phyloP scores from a whole-genome alignment of 2,797 vertebrate genomes.

The Mallotus villosus region DNA sequence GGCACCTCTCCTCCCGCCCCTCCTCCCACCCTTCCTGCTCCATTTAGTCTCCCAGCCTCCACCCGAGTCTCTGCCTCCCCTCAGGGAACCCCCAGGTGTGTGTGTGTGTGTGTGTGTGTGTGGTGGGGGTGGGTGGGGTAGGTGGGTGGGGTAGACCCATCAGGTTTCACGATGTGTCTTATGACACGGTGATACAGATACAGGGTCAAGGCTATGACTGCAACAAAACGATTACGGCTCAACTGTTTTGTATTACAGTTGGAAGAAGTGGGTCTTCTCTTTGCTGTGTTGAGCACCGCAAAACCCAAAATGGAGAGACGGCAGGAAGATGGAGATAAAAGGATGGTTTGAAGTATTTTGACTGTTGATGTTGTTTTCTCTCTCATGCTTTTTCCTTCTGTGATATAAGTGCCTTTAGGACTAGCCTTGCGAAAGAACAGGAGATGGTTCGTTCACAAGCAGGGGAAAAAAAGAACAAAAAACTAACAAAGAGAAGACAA shows the following conservation, averaged over 20 bases:
- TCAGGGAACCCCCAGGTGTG: too few species aligned
- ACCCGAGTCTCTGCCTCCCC: too few species aligned
- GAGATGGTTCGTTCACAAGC: slow-evolving; percentile 44
- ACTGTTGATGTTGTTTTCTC: slow-evolving; percentile 53
- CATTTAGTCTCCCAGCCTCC: neutral
- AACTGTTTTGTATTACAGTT: too few species aligned
- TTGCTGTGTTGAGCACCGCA: slow-evolving; percentile 82
- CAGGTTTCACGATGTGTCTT: too few species aligned
- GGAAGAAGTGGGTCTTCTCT: slow-evolving; percentile 1
- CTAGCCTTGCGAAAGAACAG: slow-evolving; percentile 62
- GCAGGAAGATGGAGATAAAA: slow-evolving; percentile 29
- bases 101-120: too few species aligned
- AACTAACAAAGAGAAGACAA: slow-evolving; percentile 23
- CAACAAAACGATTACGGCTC: too few species aligned
- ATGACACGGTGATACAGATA: too few species aligned
- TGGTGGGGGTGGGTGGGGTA: too few species aligned
- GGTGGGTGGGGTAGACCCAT: too few species aligned
- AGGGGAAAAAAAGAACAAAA: slow-evolving; percentile 60
- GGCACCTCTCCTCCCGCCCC: neutral
- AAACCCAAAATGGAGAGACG: slow-evolving; percentile 40
- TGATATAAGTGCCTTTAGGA: slow-evolving; percentile 84
- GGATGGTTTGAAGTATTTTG: slow-evolving; percentile 40
- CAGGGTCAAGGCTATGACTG: too few species aligned
- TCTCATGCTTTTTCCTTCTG: slow-evolving; percentile 59
- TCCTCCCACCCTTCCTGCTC: neutral